These are phyloP conservation scores for Leptinotarsa lineolata DNA, from an alignment of 1,140 invertebrate species.

Conservation along the genomic window DNA sequence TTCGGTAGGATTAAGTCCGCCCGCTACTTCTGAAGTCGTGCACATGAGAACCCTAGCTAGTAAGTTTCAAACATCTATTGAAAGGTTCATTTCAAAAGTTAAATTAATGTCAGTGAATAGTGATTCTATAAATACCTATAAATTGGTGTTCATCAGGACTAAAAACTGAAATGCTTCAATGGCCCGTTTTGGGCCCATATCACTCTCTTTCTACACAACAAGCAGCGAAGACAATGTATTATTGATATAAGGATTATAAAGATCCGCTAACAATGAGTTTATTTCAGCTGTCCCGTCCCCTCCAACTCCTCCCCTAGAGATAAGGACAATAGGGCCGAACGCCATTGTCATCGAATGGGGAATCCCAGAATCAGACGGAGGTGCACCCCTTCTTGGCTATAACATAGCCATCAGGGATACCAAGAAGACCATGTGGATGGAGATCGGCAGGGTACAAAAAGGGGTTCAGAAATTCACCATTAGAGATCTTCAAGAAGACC, in stretches of 20 bases:
- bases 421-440: constrained; percentile 95
- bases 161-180: too few species aligned
- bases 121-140: too few species aligned
- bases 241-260: too few species aligned
- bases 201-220: too few species aligned
- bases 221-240: too few species aligned
- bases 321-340: constrained; percentile 78
- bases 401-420: constrained; percentile 91
- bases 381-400: constrained; percentile 87
- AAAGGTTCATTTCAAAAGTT: too few species aligned
- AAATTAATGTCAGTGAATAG: too few species aligned
- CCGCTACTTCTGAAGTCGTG: constrained; percentile 78
- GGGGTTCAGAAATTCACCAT: constrained; percentile 83
- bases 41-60: constrained; percentile 92
- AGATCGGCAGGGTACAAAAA: constrained; percentile 84
- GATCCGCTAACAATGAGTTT: not conserved
- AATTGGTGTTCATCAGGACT: too few species aligned
- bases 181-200: too few species aligned
- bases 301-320: constrained; percentile 86
- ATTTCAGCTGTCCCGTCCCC: constrained; percentile 82
- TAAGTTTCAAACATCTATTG: constrained; percentile 63
- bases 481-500: constrained; percentile 84
- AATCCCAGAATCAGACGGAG: constrained; percentile 90
- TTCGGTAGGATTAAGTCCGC: constrained; percentile 79
- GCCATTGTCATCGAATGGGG: constrained; percentile 91